Evolutionary conservation across 2,797 vertebrate genomes (phyloP).

Genomic region (Hozukius guyotensis): DNA sequence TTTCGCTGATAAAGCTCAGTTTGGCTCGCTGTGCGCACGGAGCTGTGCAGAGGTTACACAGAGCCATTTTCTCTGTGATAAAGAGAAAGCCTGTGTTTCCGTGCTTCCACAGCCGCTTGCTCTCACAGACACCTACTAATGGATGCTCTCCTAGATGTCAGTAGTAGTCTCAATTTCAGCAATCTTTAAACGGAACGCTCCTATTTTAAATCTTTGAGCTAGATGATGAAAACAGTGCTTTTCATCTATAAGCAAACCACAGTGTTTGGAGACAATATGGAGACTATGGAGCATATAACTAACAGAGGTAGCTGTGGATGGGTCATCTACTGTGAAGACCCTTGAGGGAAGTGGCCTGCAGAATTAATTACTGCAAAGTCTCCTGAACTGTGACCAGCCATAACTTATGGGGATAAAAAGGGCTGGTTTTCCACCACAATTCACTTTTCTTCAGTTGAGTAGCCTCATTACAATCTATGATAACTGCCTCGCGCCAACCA

Average conservation of each 20-base stretch:
- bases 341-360: conserved; percentile 44
- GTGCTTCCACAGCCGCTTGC: conserved; percentile 21
- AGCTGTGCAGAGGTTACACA: conserved; percentile 42
- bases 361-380: conserved; percentile 61
- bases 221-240: conserved; percentile 28
- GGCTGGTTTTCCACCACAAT: conserved; percentile 9
- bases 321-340: conserved; percentile 37
- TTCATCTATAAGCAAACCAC: conserved; percentile 16
- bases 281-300: conserved; percentile 5
- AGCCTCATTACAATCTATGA: background rate
- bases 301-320: conserved; percentile 16
- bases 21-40: conserved; percentile 36
- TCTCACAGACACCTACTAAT: conserved; percentile 45
- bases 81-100: conserved; percentile 30
- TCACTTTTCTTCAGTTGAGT: conserved; percentile 17
- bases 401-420: conserved; percentile 28
- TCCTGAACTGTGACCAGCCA: conserved; percentile 57
- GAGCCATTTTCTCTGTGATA: conserved; percentile 32
- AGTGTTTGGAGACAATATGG: conserved; percentile 20
- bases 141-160: conserved; percentile 40
- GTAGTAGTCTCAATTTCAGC: conserved; percentile 27
- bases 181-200: conserved; percentile 37
- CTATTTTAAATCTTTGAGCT: conserved; percentile 30
- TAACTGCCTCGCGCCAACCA: background rate
- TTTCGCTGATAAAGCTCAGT: conserved; percentile 56